Evolutionary conservation across 2,797 vertebrate species (phyloP), one percentile per base, ranked within the genome.

Genomic region (Triplophysa yarkandensis): DNA sequence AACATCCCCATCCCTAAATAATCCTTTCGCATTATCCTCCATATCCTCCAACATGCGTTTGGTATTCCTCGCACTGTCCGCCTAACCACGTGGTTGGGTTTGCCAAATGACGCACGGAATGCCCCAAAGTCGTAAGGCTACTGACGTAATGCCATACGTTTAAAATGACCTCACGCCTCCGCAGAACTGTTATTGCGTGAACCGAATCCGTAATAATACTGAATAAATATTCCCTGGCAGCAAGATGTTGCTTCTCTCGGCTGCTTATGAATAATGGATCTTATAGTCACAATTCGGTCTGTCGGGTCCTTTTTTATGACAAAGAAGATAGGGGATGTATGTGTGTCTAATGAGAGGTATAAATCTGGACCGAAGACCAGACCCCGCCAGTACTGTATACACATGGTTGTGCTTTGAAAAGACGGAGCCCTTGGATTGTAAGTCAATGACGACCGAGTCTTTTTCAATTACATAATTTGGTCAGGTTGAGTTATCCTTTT

Each of bases 261-360:
- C 27, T 39, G 25, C 36, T 52, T 41, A 75, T 78, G 23, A 80
- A 77, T 80, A 71, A 80, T 80, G 68, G 67, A 76, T 75, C 68
- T 21, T 39, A 44, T 55, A 68, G 71, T 57, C 75, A 79, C 39
- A 36, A 28, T 67, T 74, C 55, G 68, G 55, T 71, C 73, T 36
- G 57, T 58, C 52, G 16, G 55, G 32, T 55, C 11, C 10, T 17
- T 55, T 67, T 65, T 32, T 74, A 48, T 60, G 58, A 71, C 62
- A 39, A 17, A 9, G 36, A 46, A 17, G 6, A 13, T 46, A 75
- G 19, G 34, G 44, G 46, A 60, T 21, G 64, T 28, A 32, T 30
- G 21, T 25, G 44, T 39, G 46, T 54, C 21, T 34, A 75, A 65
- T 60, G 39, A 27, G 23, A 39, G 16, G 11, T 41, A 43, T 34